Evolutionary conservation across 2,113 vertebrate genomes (phyloP).

Genomic region (Aphyosemion australe): DNA sequence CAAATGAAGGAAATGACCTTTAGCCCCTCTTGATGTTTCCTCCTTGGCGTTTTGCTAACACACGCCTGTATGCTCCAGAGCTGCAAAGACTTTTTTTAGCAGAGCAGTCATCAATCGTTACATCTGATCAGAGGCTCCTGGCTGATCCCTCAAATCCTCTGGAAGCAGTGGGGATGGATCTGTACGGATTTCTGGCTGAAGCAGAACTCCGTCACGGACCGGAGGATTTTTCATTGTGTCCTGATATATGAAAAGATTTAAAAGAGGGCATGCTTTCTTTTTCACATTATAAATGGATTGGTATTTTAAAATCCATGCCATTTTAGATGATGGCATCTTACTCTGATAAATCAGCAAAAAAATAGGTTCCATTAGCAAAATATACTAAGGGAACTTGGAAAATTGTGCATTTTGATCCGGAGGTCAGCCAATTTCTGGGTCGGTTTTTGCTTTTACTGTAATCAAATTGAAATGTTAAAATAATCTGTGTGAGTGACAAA

Average conservation of each 20-base stretch:
- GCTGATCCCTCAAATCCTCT: too few relatives aligned
- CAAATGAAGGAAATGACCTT: too few relatives aligned
- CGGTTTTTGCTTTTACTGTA: constrained; percentile 33
- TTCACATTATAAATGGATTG: not conserved
- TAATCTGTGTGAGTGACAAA: constrained; percentile 46
- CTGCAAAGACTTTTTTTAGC: too few relatives aligned
- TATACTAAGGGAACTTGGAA: not conserved
- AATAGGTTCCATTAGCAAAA: not conserved
- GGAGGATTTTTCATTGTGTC: not conserved
- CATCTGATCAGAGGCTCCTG: too few relatives aligned
- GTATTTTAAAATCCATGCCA: not conserved
- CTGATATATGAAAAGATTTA: not conserved
- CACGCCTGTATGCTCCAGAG: too few relatives aligned
- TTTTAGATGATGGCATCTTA: not conserved
- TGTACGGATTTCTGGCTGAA: too few relatives aligned
- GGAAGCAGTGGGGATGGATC: too few relatives aligned
- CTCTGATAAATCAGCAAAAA: not conserved
- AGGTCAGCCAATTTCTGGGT: not conserved
- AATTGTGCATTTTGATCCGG: not conserved
- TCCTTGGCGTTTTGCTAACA: too few relatives aligned
- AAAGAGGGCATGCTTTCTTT: not conserved
- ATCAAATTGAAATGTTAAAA: constrained; percentile 35
- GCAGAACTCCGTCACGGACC: not conserved
- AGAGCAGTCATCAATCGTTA: too few relatives aligned
- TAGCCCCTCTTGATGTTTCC: too few relatives aligned